Base-by-base conservation (phyloP, 2,888 invertebrate species). In the Odontocerum albicorne region DNA sequence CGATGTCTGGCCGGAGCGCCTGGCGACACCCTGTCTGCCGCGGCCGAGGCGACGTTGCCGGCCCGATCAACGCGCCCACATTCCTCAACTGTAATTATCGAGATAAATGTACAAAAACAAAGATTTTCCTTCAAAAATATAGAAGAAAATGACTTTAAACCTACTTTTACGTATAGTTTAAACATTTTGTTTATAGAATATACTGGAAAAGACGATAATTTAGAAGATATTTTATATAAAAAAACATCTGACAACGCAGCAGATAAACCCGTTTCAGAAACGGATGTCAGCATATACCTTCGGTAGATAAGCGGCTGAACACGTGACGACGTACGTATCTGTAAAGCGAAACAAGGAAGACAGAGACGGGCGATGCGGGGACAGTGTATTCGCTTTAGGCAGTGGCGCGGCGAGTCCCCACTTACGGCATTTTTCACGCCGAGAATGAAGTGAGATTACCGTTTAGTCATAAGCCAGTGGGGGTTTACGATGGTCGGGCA, bases 1-100 rank as follows among this genome's bases (percentile, higher is more conserved):
- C 82, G 81, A 79, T 86, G 87, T 88, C 88, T 86, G 85, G 86
- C 82, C 80, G 83, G 82, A 81, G 85, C 79, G 82, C 86, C 82
- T 85, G 91, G 91, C 91, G 91, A 91, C 91, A 90, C 89, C 88
- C 87, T 90, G 91, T 91, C 91, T 91, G 89, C 89, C 85, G 82
- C 85, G 86, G 86, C 83, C 84, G 76, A 68, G 70, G 80, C 86
- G 70, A 62, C 73, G 88, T 85, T 88, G 87, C 82, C 87, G 74
- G 63, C 66, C 68, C 65, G 49, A 21, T 31, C 47, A 55, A 35
- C 55, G 51, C 59, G 33, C 54, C 60, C 49, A 56, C 49, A 56
- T 56, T 56, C 56, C 56, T 32, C 35, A 70, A 69, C 72, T 27
- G 4, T 27, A 27, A 27, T n/a, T n/a, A n/a, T n/a, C n/a, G n/a